A percentile compares a stretch with the other conserved stretches of the same genome.
phyloP scores from a whole-genome alignment of 2,113 vertebrate species.

The Copsychus sechellarum region DNA sequence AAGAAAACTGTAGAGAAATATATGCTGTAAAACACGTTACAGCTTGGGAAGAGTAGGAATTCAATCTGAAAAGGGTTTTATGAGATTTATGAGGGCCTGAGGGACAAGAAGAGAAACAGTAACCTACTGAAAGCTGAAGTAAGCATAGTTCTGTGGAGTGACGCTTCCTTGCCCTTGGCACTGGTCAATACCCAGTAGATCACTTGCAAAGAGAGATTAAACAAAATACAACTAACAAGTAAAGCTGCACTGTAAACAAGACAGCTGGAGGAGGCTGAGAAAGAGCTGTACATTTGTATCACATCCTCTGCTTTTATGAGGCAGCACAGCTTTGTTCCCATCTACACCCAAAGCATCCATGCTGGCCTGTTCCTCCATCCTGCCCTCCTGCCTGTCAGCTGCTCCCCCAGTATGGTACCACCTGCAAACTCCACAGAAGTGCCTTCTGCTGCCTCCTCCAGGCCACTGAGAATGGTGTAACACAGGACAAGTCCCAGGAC shows the following conservation, averaged over 20 bases:
- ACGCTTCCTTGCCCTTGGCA: conserved; percentile 13
- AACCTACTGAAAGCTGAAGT: conserved; percentile 1
- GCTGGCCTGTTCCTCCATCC: background rate
- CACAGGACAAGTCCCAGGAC: background rate
- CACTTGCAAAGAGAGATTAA: conserved; percentile 29
- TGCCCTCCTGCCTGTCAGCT: background rate
- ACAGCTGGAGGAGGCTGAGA: background rate
- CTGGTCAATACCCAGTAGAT: background rate
- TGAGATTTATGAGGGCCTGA: conserved; percentile 11
- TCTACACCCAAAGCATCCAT: background rate
- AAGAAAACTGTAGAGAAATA: conserved; percentile 9
- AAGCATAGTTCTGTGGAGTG: background rate
- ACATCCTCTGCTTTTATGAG: background rate
- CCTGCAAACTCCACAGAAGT: background rate
- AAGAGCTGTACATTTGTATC: background rate
- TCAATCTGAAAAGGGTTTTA: conserved; percentile 45
- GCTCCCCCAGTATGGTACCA: background rate
- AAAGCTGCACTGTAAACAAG: background rate
- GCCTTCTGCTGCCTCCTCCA: background rate
- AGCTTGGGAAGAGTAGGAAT: conserved; percentile 4
- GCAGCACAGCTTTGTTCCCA: background rate
- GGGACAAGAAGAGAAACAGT: background rate
- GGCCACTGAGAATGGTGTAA: background rate
- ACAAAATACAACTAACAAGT: background rate
- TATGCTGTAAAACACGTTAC: background rate